Evolutionary conservation across 2,888 invertebrate species (phyloP), one percentile per base, ranked within the genome.

Genomic region (Sarcophaga variegata): DNA sequence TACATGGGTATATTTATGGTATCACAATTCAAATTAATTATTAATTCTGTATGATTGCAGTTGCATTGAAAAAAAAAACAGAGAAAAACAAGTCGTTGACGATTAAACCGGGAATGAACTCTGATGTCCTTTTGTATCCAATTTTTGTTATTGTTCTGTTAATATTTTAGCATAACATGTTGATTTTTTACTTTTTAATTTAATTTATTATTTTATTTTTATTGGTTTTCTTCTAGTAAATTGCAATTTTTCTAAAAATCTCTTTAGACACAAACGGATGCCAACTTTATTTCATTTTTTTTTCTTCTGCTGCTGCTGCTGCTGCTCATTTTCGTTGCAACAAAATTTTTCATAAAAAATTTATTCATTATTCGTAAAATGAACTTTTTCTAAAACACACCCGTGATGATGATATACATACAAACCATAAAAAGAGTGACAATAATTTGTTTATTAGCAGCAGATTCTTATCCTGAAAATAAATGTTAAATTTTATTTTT

Each of bases 331-430:
- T 77, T 81, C 60, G 25, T 81, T 81, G 78, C 71, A 76, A 76
- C 17, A 76, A 84, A 81, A 75, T 82, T 89, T 74, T 79, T 59
- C 82, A 79, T 87, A 87, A 88, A 88, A 88, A 83, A 88, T 89
- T 88, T 84, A 89, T 89, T 83, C 88, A 89, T 85, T 88, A 88
- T 89, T 88, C 88, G 81, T 86, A 77, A 83, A 88, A 86, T 87
- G 81, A 79, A 88, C 78, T 82, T 87, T 81, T 81, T 83, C 59
- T 63, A 62, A 80, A 78, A 54, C 59, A 72, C 70, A 81, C 8
- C 37, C 37, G 37, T 8, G 8, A 8, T 47, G 60, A 49, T 49
- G 22, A 22, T 22, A 22, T 22, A 22, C 5, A 12, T 49, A 49
- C 12, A 4, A 17, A 4, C 37, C 37, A 37, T 74, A 82, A 82